Evolutionary conservation across 2,888 invertebrate genomes (phyloP).

Genomic region (Ophioninae sp.): DNA sequence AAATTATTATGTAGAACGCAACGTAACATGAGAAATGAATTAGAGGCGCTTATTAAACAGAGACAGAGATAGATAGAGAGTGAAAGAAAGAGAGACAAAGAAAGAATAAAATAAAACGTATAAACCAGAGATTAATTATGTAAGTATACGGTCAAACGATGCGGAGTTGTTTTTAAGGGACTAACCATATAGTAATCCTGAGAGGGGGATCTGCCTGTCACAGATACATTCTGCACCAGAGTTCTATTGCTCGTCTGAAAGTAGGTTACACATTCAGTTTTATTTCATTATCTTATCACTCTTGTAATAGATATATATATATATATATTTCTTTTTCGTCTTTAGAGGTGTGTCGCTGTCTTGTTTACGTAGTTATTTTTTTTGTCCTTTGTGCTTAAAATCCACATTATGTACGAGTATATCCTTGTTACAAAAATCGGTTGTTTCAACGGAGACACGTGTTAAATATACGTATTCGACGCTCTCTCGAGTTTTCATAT

Average conservation of each 20-base stretch:
- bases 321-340: conserved; percentile 48
- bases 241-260: conserved; percentile 82
- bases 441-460: background rate
- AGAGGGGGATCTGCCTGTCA: conserved; percentile 82
- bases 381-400: conserved; percentile 42
- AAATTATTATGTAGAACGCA: conserved; percentile 28
- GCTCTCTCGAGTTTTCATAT: conserved; percentile 36
- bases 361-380: conserved; percentile 53
- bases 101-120: conserved; percentile 67
- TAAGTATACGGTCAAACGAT: conserved; percentile 80
- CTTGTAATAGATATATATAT: conserved; percentile 34
- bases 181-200: conserved; percentile 82
- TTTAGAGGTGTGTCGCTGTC: conserved; percentile 62
- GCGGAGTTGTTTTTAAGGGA: conserved; percentile 80
- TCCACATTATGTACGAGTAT: conserved; percentile 6
- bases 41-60: conserved; percentile 58
- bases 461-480: background rate
- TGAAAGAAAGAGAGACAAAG: conserved; percentile 22
- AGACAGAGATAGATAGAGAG: conserved; percentile 55
- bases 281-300: conserved; percentile 74
- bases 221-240: conserved; percentile 82
- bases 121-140: conserved; percentile 78
- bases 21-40: conserved; percentile 61
- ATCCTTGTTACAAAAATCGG: background rate
- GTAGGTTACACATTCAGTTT: conserved; percentile 81